Evolutionary conservation across 2,113 vertebrate genomes (phyloP).

Genomic region (Vulpes ferrilata): DNA sequence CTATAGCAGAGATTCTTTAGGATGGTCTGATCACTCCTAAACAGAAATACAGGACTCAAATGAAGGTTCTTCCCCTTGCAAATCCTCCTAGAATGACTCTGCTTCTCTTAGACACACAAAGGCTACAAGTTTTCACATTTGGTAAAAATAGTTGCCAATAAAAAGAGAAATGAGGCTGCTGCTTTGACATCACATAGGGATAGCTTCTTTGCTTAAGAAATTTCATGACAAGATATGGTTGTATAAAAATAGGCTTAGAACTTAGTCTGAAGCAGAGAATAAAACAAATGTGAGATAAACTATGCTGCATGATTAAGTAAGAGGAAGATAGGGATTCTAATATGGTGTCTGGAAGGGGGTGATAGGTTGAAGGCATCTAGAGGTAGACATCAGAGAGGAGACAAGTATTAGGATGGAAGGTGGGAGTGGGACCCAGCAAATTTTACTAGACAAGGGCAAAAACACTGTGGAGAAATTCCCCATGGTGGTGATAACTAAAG

Average conservation of each 20-base stretch:
- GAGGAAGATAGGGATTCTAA: background rate
- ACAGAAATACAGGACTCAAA: background rate
- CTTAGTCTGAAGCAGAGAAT: background rate
- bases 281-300: constrained; percentile 14
- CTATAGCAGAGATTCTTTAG: background rate
- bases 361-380: background rate
- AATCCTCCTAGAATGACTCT: background rate
- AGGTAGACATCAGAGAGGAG: background rate
- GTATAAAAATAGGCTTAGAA: constrained; percentile 27
- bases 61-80: background rate
- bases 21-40: background rate
- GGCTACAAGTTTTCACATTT: background rate
- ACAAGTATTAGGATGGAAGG: background rate
- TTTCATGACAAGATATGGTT: background rate
- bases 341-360: background rate
- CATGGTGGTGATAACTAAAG: background rate
- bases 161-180: background rate
- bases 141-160: background rate
- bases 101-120: background rate
- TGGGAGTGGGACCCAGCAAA: background rate
- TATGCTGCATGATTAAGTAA: background rate
- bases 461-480: background rate
- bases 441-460: background rate
- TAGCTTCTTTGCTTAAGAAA: background rate
- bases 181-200: background rate